These are phyloP conservation scores for Buceros bicornis DNA, from an alignment of 2,797 vertebrate genomes.

Conservation along the genomic window DNA sequence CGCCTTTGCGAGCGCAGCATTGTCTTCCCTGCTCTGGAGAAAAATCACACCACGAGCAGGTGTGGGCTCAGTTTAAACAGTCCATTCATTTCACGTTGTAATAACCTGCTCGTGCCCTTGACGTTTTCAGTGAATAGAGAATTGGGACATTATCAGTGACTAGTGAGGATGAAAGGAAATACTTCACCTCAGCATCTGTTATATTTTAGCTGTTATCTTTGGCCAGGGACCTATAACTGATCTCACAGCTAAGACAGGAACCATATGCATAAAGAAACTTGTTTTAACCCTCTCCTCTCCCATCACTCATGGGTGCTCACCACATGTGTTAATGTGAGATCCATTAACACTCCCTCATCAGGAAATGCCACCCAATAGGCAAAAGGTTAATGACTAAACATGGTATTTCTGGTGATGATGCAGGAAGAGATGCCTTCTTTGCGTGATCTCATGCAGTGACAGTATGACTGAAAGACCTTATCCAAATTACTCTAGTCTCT, in stretches of 20 bases:
- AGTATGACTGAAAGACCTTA: neutral
- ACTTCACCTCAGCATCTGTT: slow-evolving; percentile 74
- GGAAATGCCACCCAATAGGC: neutral
- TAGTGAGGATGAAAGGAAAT: slow-evolving; percentile 74
- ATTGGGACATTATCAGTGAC: slow-evolving; percentile 65
- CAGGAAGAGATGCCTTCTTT: neutral
- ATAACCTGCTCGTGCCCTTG: slow-evolving; percentile 66
- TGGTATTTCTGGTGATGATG: neutral
- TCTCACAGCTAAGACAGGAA: slow-evolving; percentile 70
- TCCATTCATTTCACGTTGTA: slow-evolving; percentile 44
- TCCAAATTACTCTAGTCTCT: neutral
- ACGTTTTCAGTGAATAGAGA: slow-evolving; percentile 53
- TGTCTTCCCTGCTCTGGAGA: neutral
- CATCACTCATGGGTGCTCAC: neutral
- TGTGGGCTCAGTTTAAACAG: neutral
- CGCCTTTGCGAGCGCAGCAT: fast-evolving
- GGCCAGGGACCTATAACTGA: slow-evolving; percentile 62
- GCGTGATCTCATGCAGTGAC: neutral
- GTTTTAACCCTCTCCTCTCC: slow-evolving; percentile 69
- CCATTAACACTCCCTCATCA: slow-evolving; percentile 5
- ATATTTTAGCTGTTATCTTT: slow-evolving; percentile 76
- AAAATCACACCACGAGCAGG: fast-evolving
- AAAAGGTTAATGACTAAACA: slow-evolving; percentile 5
- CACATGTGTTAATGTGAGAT: slow-evolving; percentile 61
- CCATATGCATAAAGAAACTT: slow-evolving; percentile 40